Evolutionary conservation across 2,113 vertebrate species (phyloP).

Genomic region (Passer montanus): DNA sequence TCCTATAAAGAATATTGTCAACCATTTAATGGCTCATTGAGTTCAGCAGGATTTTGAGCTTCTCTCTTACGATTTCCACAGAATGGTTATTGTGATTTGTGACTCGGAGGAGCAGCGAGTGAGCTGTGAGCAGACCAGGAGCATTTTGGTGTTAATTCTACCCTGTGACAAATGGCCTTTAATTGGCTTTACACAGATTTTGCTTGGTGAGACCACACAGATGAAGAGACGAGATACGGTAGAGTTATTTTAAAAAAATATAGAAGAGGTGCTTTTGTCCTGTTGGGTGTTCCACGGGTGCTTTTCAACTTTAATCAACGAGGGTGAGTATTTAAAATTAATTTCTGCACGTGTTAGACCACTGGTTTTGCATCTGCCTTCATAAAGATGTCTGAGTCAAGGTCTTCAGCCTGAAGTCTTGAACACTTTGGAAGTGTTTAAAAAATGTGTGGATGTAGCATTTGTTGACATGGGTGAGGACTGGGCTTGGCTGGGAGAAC

Average conservation of each 20-base stretch:
- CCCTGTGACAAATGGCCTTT: slow-evolving; percentile 19
- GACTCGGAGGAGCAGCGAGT: neutral
- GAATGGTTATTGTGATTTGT: slow-evolving; percentile 64
- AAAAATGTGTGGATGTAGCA: neutral
- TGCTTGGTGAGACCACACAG: neutral
- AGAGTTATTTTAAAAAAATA: neutral
- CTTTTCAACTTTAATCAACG: neutral
- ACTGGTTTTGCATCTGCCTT: neutral
- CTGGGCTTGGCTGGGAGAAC: neutral
- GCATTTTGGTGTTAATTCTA: neutral
- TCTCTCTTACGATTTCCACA: slow-evolving; percentile 6
- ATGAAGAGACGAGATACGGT: fast-evolving
- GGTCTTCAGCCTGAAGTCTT: neutral
- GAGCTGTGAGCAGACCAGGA: slow-evolving; percentile 34
- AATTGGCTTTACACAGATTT: neutral
- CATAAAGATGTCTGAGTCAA: neutral
- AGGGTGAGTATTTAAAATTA: neutral
- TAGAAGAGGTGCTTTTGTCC: neutral
- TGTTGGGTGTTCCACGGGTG: fast-evolving
- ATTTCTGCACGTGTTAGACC: neutral
- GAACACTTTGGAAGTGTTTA: neutral
- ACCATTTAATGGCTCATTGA: slow-evolving; percentile 68
- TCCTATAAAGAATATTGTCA: slow-evolving; percentile 69
- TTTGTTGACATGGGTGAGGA: neutral
- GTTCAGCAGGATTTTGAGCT: slow-evolving; percentile 48